Conservation (phyloP, 2,888 invertebrate species). For the Erebia aethiops region DNA sequence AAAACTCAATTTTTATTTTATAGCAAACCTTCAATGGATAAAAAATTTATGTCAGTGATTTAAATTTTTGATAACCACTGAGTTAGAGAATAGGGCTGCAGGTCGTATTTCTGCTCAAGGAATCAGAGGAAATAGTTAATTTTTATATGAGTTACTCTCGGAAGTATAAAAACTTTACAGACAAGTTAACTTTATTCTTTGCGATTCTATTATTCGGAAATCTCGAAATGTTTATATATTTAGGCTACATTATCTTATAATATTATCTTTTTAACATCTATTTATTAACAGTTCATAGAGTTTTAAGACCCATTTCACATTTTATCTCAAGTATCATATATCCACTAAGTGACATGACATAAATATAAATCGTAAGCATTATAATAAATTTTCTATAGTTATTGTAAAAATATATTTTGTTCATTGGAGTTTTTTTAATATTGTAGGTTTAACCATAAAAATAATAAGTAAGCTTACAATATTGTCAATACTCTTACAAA, state of each 20-base stretch:
- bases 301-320: constrained; percentile 38
- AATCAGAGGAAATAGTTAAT: constrained; percentile 42
- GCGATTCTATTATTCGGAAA: constrained; percentile 52
- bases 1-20: too few relatives aligned
- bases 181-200: constrained; percentile 56
- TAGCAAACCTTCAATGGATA: too few relatives aligned
- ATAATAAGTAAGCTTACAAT: not conserved
- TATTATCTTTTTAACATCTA: constrained; percentile 46
- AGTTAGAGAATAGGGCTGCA: too few relatives aligned
- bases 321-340: constrained; percentile 1
- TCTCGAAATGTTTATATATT: constrained; percentile 57
- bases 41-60: too few relatives aligned
- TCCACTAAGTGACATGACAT: not conserved
- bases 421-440: not conserved
- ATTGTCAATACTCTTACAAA: too few relatives aligned
- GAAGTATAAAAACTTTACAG: constrained; percentile 67
- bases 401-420: not conserved
- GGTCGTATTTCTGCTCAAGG: not conserved
- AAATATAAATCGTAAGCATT: not conserved
- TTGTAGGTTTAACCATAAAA: not conserved
- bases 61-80: too few relatives aligned
- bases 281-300: constrained; percentile 46
- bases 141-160: constrained; percentile 51
- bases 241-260: constrained; percentile 56
- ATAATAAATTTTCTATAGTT: too few relatives aligned